A percentile compares a stretch with the other conserved stretches of the same genome.
phyloP scores from a whole-genome alignment of 2,113 vertebrate species.

The Epinephelus cyanopodus region DNA sequence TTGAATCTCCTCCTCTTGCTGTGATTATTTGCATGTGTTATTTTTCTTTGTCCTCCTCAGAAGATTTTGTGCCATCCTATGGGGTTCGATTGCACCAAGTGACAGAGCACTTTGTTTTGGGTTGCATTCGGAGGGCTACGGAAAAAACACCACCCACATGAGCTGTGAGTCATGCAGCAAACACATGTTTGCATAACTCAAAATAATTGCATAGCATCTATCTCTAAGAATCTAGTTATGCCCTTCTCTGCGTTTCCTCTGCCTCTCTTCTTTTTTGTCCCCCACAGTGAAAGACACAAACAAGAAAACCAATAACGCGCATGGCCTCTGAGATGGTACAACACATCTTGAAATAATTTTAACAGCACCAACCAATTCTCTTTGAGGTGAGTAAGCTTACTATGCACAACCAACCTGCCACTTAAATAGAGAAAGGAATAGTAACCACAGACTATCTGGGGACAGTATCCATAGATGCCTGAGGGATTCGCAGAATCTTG shows the following conservation, averaged over 20 bases:
- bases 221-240: slow-evolving; percentile 51
- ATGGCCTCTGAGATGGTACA: slow-evolving; percentile 40
- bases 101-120: slow-evolving; percentile 54
- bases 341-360: slow-evolving; percentile 55
- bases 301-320: slow-evolving; percentile 57
- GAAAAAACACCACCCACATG: slow-evolving; percentile 46
- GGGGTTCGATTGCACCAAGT: slow-evolving; percentile 19
- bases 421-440: slow-evolving; percentile 17
- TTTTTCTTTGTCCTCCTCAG: slow-evolving; percentile 32
- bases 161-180: slow-evolving; percentile 42
- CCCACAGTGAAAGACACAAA: slow-evolving; percentile 42
- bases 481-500: slow-evolving; percentile 26
- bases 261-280: not conserved
- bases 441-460: slow-evolving; percentile 22
- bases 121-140: slow-evolving; percentile 22
- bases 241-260: slow-evolving; percentile 13
- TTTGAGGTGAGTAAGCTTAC: slow-evolving; percentile 33
- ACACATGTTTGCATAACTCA: slow-evolving; percentile 61
- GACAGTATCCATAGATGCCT: slow-evolving; percentile 16
- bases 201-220: slow-evolving; percentile 59
- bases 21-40: slow-evolving; percentile 17
- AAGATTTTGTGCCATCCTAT: slow-evolving; percentile 34
- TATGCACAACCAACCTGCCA: slow-evolving; percentile 30
- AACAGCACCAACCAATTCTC: slow-evolving; percentile 49
- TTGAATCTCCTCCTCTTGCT: slow-evolving; percentile 22